Evolutionary conservation across 2,797 vertebrate genomes (phyloP).

Genomic region (Chelmon rostratus): DNA sequence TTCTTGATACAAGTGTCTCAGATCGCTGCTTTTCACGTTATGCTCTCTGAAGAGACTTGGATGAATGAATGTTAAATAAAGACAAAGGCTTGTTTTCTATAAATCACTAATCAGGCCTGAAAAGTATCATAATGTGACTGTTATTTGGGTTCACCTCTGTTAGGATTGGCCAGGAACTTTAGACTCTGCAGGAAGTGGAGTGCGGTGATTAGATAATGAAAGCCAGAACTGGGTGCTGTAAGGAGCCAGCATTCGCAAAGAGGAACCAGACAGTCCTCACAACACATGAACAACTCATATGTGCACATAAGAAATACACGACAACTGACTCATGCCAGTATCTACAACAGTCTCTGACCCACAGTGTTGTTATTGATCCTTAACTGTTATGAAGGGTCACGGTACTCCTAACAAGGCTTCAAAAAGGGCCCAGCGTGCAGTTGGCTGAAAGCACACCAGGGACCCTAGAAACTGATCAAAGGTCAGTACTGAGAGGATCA

Average conservation of each 20-base stretch:
- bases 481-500: conserved; percentile 43
- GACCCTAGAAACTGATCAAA: conserved; percentile 62
- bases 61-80: not conserved
- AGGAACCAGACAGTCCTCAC: conserved; percentile 1
- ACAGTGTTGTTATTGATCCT: conserved; percentile 49
- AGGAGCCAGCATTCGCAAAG: not conserved
- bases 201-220: conserved; percentile 41
- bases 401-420: conserved; percentile 27
- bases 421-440: conserved; percentile 10
- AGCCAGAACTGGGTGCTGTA: conserved; percentile 9
- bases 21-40: not conserved
- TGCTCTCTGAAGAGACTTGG: not conserved
- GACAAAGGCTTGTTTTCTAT: not conserved
- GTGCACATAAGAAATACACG: not conserved
- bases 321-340: not conserved
- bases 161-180: not conserved
- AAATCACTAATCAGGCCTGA: not conserved
- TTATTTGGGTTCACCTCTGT: not conserved
- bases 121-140: not conserved
- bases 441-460: conserved; percentile 49
- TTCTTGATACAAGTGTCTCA: no score
- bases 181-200: conserved; percentile 30
- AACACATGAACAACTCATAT: not conserved
- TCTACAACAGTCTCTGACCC: not conserved
- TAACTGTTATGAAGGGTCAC: conserved; percentile 39